These are phyloP conservation scores for Adela reaumurella DNA, from an alignment of 2,888 invertebrate genomes.

Conservation along the genomic window DNA sequence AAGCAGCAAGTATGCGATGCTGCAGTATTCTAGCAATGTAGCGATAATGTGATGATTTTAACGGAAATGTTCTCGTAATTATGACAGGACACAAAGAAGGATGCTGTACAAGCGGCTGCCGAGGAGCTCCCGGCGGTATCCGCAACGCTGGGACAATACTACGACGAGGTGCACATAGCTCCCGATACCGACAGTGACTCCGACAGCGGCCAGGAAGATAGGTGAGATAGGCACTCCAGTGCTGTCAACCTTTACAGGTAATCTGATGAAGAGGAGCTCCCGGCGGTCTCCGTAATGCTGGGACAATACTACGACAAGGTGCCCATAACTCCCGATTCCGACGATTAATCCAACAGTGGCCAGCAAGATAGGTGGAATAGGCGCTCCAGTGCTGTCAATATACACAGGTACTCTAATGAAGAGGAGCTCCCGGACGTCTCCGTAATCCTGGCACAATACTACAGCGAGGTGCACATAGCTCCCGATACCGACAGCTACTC, in stretches of 20 bases:
- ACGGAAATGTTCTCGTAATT: no score
- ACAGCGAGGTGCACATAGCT: slow-evolving; percentile 34
- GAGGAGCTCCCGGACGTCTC: slow-evolving; percentile 5
- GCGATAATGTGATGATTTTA: no score
- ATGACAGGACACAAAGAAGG: slow-evolving; percentile 3
- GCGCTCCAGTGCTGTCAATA: no score
- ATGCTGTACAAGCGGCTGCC: slow-evolving; percentile 4
- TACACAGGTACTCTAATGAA: no score
- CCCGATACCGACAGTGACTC: slow-evolving; percentile 32
- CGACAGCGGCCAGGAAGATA: slow-evolving; percentile 22
- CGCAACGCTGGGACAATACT: slow-evolving; percentile 21
- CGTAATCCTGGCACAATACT: slow-evolving; percentile 21
- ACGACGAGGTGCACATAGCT: slow-evolving; percentile 34
- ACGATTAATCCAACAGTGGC: slow-evolving; percentile 27
- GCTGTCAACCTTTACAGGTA: no score
- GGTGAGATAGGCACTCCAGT: no score
- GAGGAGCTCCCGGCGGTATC: slow-evolving; percentile 5
- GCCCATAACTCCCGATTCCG: slow-evolving; percentile 33
- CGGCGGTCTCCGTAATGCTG: slow-evolving; percentile 12
- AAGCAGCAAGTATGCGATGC: no score
- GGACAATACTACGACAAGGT: slow-evolving; percentile 31
- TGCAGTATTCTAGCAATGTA: no score
- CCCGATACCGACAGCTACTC: slow-evolving; percentile 32
- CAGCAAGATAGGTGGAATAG: slow-evolving; percentile 17
- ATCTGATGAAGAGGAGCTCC: slow-evolving; percentile 2